These are phyloP conservation scores for Drymonia ruficornis DNA, from an alignment of 2,888 invertebrate genomes.

Conservation along the genomic window DNA sequence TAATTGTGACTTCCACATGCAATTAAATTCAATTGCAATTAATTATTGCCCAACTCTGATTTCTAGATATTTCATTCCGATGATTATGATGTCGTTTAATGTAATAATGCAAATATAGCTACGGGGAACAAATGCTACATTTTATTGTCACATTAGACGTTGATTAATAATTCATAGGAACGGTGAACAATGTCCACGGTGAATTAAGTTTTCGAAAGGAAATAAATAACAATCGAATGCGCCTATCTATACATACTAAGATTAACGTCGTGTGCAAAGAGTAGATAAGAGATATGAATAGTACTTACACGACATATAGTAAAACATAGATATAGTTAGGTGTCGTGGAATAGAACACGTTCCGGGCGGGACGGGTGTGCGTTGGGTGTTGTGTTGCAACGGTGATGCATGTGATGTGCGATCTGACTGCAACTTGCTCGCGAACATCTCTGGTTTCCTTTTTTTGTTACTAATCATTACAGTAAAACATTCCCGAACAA, in stretches of 20 bases:
- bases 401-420: constrained; percentile 37
- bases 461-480: neutral
- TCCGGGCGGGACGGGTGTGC: constrained; percentile 80
- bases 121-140: constrained; percentile 42
- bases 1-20: too few relatives aligned
- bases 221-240: constrained; percentile 13
- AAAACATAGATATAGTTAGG: constrained; percentile 50
- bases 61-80: constrained; percentile 26
- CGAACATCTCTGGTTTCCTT: neutral
- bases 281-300: constrained; percentile 54
- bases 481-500: constrained; percentile 38
- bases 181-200: neutral
- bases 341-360: constrained; percentile 84
- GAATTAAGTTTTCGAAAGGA: constrained; percentile 3
- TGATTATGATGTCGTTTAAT: constrained; percentile 28
- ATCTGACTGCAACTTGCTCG: constrained; percentile 25
- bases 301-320: constrained; percentile 42
- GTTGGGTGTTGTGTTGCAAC: constrained; percentile 62
- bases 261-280: constrained; percentile 58
- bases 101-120: constrained; percentile 18
- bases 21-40: too few relatives aligned
- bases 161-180: constrained; percentile 14
- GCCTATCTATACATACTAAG: constrained; percentile 32
- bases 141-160: constrained; percentile 63
- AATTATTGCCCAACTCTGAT: too few relatives aligned